Evolutionary conservation across 2,113 vertebrate species (phyloP).

Genomic region (Thunnus maccoyii): DNA sequence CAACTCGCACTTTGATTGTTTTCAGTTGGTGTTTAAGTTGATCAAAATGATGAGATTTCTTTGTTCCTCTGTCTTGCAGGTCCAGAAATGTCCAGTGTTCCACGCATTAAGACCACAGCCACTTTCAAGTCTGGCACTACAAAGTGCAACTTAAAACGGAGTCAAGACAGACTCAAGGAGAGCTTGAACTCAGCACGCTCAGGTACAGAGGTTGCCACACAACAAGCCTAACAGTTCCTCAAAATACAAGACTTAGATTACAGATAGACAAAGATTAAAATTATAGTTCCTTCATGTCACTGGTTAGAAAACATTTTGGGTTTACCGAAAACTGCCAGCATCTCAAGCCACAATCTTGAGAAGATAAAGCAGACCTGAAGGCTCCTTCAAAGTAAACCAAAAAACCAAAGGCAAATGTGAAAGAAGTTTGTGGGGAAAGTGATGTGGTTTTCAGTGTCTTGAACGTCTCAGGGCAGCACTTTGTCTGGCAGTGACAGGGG

Average conservation of each 20-base stretch:
- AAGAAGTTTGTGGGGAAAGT: conserved; percentile 73
- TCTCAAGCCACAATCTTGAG: conserved; percentile 46
- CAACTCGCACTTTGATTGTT: conserved; percentile 33
- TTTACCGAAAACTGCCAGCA: conserved; percentile 59
- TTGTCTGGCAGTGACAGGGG: conserved; percentile 75
- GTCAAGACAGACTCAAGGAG: conserved; percentile 89
- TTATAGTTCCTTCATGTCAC: conserved; percentile 43
- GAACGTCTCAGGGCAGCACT: conserved; percentile 71
- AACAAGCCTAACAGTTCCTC: conserved; percentile 29
- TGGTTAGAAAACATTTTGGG: conserved; percentile 62
- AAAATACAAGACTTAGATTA: conserved; percentile 45
- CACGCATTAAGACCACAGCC: conserved; percentile 91
- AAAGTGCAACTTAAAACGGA: conserved; percentile 94
- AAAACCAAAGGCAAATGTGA: conserved; percentile 75
- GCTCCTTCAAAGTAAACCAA: conserved; percentile 68
- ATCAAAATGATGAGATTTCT: conserved; percentile 34
- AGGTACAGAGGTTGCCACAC: conserved; percentile 86
- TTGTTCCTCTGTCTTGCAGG: conserved; percentile 78
- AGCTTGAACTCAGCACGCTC: conserved; percentile 86
- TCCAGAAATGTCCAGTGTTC: conserved; percentile 77
- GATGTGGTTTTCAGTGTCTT: conserved; percentile 75
- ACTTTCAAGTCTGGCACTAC: conserved; percentile 93
- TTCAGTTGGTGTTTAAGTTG: conserved; percentile 34
- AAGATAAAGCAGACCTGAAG: conserved; percentile 70
- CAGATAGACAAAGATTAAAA: conserved; percentile 39